A percentile compares a stretch with the other conserved stretches of the same genome.
phyloP scores from a whole-genome alignment of 2,888 invertebrate species.

The Troides helena region DNA sequence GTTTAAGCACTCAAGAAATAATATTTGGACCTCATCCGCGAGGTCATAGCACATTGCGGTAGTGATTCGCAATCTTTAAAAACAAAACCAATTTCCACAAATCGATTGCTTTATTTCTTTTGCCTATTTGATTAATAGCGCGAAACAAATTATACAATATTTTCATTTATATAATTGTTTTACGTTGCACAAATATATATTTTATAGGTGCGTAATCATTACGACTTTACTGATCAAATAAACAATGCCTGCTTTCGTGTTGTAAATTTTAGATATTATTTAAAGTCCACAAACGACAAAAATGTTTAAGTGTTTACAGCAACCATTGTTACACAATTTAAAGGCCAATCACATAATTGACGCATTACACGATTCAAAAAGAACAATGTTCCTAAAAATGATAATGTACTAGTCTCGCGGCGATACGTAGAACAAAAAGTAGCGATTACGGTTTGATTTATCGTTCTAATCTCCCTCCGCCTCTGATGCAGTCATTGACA shows the following conservation, averaged over 20 bases:
- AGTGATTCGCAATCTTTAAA: too few relatives aligned
- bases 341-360: slow-evolving; percentile 23
- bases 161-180: not conserved
- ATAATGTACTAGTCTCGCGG: not conserved
- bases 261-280: not conserved
- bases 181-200: too few relatives aligned
- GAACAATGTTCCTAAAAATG: slow-evolving; percentile 21
- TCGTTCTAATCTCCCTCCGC: slow-evolving; percentile 17
- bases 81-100: too few relatives aligned
- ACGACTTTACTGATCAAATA: too few relatives aligned
- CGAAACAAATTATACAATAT: not conserved
- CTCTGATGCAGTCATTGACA: slow-evolving; percentile 34
- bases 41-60: too few relatives aligned
- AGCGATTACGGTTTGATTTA: slow-evolving; percentile 13
- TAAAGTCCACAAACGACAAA: not conserved
- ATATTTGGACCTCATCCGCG: too few relatives aligned
- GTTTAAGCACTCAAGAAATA: too few relatives aligned
- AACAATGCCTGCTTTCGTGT: too few relatives aligned
- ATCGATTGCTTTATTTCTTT: slow-evolving; percentile 1
- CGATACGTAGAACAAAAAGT: slow-evolving; percentile 11
- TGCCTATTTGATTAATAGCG: not conserved
- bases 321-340: slow-evolving; percentile 14
- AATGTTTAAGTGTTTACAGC: slow-evolving; percentile 9
- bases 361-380: slow-evolving; percentile 17
- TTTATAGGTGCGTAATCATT: too few relatives aligned